Conservation (phyloP, 2,888 invertebrate genomes). For the Dicyrtoma fusca region DNA sequence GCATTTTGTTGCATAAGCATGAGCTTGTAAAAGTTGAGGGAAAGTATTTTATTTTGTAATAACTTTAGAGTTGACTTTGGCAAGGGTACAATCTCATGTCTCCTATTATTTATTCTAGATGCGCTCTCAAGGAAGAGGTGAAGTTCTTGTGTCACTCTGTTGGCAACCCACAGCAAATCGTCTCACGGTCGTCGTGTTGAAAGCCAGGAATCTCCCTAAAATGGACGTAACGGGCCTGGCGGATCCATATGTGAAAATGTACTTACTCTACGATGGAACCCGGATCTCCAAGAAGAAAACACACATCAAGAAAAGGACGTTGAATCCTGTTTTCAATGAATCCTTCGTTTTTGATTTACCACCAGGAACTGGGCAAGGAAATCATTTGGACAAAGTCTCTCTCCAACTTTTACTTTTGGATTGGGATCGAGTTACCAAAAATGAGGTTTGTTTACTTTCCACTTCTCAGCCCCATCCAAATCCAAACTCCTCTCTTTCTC, state of each 20-base stretch:
- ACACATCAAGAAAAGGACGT: slow-evolving; percentile 95
- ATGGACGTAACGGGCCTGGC: slow-evolving; percentile 93
- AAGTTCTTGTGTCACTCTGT: slow-evolving; percentile 92
- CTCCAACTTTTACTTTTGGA: slow-evolving; percentile 88
- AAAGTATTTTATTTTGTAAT: too few relatives aligned
- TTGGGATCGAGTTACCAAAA: slow-evolving; percentile 98
- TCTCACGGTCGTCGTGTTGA: slow-evolving; percentile 89
- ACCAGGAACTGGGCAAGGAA: slow-evolving; percentile 67
- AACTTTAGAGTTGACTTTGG: too few relatives aligned
- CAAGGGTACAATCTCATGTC: background rate
- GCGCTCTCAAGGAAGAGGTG: slow-evolving; percentile 89
- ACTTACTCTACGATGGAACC: slow-evolving; percentile 94
- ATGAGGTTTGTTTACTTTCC: slow-evolving; percentile 70
- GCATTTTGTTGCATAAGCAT: too few relatives aligned
- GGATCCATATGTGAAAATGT: slow-evolving; percentile 96
- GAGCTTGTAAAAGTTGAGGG: too few relatives aligned
- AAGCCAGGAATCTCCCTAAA: slow-evolving; percentile 95
- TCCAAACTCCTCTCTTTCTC: background rate
- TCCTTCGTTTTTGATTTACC: slow-evolving; percentile 98
- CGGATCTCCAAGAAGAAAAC: slow-evolving; percentile 99
- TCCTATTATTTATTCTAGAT: slow-evolving; percentile 66
- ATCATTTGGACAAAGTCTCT: slow-evolving; percentile 73
- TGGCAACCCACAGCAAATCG: slow-evolving; percentile 97
- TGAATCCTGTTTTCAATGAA: slow-evolving; percentile 98
- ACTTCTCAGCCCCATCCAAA: background rate